phyloP scores from a whole-genome alignment of 1,140 invertebrate species.

The Sarcophaga bullata region DNA sequence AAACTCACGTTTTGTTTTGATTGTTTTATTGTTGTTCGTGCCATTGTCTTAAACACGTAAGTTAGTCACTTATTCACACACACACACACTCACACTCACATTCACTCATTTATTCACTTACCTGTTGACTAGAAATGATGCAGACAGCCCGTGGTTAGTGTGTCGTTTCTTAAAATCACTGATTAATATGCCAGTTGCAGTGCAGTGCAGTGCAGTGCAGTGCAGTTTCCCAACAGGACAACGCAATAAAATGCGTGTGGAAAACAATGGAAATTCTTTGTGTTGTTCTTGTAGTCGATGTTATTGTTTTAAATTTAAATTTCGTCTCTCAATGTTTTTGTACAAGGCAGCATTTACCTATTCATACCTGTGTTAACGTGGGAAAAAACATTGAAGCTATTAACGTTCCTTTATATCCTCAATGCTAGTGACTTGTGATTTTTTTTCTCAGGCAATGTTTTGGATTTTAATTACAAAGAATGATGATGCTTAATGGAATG shows the following conservation, averaged over 20 bases:
- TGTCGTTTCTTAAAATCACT: neutral
- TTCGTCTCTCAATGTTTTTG: too few species aligned
- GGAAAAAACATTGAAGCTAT: constrained; percentile 52
- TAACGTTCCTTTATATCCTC: too few species aligned
- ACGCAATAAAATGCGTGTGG: constrained; percentile 13
- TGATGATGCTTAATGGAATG: too few species aligned
- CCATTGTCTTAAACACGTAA: neutral
- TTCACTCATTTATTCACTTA: neutral
- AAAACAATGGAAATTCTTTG: constrained; percentile 18
- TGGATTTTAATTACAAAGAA: too few species aligned
- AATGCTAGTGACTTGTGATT: too few species aligned
- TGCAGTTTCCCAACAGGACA: constrained; percentile 35
- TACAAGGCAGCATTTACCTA: neutral
- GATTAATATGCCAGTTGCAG: constrained; percentile 30
- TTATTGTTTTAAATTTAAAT: neutral
- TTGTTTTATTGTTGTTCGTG: constrained; percentile 8
- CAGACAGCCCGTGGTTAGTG: neutral
- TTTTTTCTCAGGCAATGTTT: too few species aligned
- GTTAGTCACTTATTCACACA: neutral
- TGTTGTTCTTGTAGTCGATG: neutral
- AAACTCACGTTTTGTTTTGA: constrained; percentile 23
- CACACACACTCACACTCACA: too few species aligned
- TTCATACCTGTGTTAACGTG: constrained; percentile 52
- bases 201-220: constrained; percentile 27
- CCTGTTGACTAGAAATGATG: constrained; percentile 22